Percentiles rank a stretch among this genome's conserved stretches.
Evolutionary conservation across 2,113 vertebrate species (phyloP).

Genomic region (Periophthalmus modestus): DNA sequence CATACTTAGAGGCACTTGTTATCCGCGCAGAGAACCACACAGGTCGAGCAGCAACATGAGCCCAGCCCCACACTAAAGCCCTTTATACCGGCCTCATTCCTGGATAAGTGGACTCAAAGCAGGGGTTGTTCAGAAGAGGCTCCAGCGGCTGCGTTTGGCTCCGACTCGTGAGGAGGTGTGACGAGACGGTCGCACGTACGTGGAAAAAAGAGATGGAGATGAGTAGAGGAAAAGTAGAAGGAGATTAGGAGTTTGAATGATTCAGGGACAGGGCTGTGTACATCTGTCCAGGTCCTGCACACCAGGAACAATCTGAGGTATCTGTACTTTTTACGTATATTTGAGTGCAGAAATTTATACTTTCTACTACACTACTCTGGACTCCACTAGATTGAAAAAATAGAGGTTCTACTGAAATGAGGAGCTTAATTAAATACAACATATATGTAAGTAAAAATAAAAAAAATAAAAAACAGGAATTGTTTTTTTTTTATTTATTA

Average conservation of each 20-base stretch:
- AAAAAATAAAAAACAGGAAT: too few species aligned
- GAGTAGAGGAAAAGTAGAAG: neutral
- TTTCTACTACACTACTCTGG: too few species aligned
- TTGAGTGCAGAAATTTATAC: too few species aligned
- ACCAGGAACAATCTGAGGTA: too few species aligned
- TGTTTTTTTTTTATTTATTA: too few species aligned
- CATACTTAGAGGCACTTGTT: slow-evolving; percentile 31
- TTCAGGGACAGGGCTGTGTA: neutral
- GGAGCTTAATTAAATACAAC: too few species aligned
- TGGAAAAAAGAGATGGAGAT: slow-evolving; percentile 10
- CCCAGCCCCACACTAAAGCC: slow-evolving; percentile 30
- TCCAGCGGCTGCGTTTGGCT: slow-evolving; percentile 25
- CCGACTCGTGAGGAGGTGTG: slow-evolving; percentile 23
- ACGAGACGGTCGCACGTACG: slow-evolving; percentile 39
- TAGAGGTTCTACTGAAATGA: too few species aligned
- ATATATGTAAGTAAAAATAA: too few species aligned
- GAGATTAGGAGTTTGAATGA: neutral
- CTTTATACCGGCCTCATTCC: slow-evolving; percentile 51
- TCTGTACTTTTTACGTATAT: too few species aligned
- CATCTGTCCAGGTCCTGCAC: too few species aligned
- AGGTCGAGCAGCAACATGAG: slow-evolving; percentile 37
- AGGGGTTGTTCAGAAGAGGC: slow-evolving; percentile 40
- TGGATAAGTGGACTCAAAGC: slow-evolving; percentile 46
- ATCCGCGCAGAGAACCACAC: slow-evolving; percentile 29
- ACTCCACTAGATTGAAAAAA: too few species aligned